Conservation (phyloP, 2,113 vertebrate genomes). For the human region GRCh38 chr1:90920501-90921000, state of each 20-base stretch:
- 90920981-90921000: neutral
- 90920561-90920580: constrained; percentile 35
- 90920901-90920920: neutral
- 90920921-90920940: constrained; percentile 23
- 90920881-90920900: constrained; percentile 32
- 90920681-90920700: neutral
- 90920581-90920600: neutral
- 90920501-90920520: neutral
- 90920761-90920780: neutral
- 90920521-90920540: neutral
- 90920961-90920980: neutral
- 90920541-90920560: neutral
- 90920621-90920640: constrained; percentile 40
- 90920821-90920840: neutral
- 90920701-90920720: neutral
- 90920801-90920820: neutral
- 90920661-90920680: constrained; percentile 24
- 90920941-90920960: neutral
- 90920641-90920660: neutral
- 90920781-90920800: neutral
- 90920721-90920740: neutral
- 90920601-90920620: constrained; percentile 3
- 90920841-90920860: neutral
- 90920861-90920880: neutral
- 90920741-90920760: neutral